These are phyloP conservation scores for Palloptera scutellata DNA, from an alignment of 2,888 invertebrate genomes.

Conservation along the genomic window DNA sequence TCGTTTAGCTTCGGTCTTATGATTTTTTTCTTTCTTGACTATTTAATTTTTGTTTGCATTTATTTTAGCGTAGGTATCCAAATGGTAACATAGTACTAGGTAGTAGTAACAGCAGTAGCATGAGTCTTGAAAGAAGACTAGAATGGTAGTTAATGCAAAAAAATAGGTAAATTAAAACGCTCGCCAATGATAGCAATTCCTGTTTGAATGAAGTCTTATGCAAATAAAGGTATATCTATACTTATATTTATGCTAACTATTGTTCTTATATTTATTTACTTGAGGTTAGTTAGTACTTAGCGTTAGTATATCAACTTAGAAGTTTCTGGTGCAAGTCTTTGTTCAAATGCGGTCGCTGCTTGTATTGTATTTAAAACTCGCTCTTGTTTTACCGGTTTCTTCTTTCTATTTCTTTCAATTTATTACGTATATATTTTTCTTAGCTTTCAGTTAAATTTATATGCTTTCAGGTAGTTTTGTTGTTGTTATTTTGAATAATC, in stretches of 20 bases:
- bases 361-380: not conserved
- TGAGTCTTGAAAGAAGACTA: not conserved
- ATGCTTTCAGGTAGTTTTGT: no score
- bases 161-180: conserved; percentile 2
- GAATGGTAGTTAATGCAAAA: not conserved
- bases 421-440: no score
- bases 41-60: conserved; percentile 1
- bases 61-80: not conserved
- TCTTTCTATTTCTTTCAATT: not conserved
- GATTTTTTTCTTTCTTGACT: not conserved
- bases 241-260: not conserved
- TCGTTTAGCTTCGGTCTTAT: not conserved
- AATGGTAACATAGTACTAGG: not conserved
- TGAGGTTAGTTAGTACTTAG: no score
- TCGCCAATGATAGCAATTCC: not conserved
- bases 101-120: not conserved
- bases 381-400: conserved; percentile 3
- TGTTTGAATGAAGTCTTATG: not conserved
- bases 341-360: no score
- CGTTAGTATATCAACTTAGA: no score
- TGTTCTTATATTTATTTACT: not conserved
- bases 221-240: not conserved
- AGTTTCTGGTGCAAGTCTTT: no score
- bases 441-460: no score
- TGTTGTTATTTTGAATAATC: no score